These are phyloP conservation scores for Lindbergichthys nudifrons DNA, from an alignment of 2,797 vertebrate genomes.

Conservation along the genomic window DNA sequence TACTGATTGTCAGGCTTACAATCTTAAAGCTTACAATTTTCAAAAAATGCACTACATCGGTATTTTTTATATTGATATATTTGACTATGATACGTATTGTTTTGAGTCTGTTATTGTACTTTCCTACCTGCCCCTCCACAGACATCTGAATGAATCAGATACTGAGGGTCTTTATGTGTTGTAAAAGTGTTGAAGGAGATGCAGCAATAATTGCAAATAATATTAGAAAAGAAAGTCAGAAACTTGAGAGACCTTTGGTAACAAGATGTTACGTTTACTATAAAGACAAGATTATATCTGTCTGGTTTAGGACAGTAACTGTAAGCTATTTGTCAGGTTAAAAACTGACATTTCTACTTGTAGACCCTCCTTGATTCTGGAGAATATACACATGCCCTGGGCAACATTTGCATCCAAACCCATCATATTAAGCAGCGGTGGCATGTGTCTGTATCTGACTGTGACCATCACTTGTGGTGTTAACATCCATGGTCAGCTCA, in stretches of 20 bases:
- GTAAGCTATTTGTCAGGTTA: conserved; percentile 10
- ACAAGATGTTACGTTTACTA: no score
- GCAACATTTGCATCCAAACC: conserved; percentile 18
- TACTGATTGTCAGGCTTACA: background rate
- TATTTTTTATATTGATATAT: background rate
- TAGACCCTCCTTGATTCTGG: background rate
- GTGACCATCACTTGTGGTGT: conserved; percentile 34
- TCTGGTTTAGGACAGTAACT: background rate
- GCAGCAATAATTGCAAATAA: background rate
- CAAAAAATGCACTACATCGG: background rate
- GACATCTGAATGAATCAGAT: background rate
- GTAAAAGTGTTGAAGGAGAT: background rate
- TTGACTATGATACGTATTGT: background rate
- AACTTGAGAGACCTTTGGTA: background rate
- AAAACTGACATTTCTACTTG: conserved; percentile 6
- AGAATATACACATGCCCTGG: conserved; percentile 12
- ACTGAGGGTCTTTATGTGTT: conserved; percentile 1
- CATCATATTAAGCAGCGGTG: conserved; percentile 27
- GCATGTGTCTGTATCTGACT: conserved; percentile 20
- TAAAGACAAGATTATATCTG: background rate
- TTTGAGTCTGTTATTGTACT: background rate
- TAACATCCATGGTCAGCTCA: conserved; percentile 27
- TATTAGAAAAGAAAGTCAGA: background rate
- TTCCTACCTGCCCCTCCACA: background rate
- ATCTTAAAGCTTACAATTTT: background rate